Evolutionary conservation across 92 coral and sea anemone genomes (phyloP).

Genomic region (Porites lobata): DNA sequence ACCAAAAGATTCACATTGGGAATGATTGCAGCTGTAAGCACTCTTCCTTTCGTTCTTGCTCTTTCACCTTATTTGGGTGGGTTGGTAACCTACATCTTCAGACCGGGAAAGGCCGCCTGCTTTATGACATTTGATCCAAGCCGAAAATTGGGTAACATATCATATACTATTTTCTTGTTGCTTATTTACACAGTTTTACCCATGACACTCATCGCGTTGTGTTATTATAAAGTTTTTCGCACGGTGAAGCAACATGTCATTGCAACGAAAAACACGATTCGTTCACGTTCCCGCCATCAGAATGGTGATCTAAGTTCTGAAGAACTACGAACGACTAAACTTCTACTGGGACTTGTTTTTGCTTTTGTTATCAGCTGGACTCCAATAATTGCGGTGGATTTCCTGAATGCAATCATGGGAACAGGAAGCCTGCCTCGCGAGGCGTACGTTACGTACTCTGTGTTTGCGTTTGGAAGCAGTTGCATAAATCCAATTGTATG

Average conservation of each 20-base stretch:
- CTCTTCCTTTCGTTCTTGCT: conserved; percentile 26
- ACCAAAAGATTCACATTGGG: conserved; percentile 18
- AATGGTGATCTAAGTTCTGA: conserved; percentile 20
- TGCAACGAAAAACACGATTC: conserved; percentile 27
- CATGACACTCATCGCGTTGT: conserved; percentile 31
- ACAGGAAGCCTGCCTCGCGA: conserved; percentile 56
- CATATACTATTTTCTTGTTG: conserved; percentile 28
- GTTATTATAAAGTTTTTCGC: conserved; percentile 54
- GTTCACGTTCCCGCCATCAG: conserved; percentile 3
- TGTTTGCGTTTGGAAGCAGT: conserved; percentile 58
- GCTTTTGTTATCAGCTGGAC: conserved; percentile 62
- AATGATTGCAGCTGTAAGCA: conserved; percentile 25
- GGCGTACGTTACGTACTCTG: conserved; percentile 48
- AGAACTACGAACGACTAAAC: conserved; percentile 59
- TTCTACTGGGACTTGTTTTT: conserved; percentile 49
- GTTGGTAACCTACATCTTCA: conserved; percentile 41
- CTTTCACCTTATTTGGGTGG: conserved; percentile 41
- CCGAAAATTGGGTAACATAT: conserved; percentile 3
- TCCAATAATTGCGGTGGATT: conserved; percentile 56
- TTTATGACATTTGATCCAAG: conserved; percentile 53
- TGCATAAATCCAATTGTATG: conserved; percentile 71
- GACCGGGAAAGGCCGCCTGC: conserved; percentile 57
- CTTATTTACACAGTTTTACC: conserved; percentile 41
- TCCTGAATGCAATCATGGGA: conserved; percentile 43
- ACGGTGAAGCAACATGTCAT: conserved; percentile 33